Conservation (phyloP, 1,140 invertebrate genomes). For the Drosophila triauraria region DNA sequence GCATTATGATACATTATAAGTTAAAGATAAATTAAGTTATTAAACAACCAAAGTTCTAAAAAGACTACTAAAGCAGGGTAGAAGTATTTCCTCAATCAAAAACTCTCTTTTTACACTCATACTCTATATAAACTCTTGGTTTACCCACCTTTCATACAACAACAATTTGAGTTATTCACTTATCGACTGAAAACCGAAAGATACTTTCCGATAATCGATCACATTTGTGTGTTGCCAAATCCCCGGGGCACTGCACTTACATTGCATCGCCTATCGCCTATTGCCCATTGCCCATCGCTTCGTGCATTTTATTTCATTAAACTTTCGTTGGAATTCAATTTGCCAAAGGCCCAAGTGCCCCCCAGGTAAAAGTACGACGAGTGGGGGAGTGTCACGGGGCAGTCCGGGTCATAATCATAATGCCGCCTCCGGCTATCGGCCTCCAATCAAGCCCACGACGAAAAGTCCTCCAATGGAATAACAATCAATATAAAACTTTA, state of each 20-base stretch:
- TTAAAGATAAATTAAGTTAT: background rate
- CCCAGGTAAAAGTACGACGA: background rate
- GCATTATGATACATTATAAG: constrained; percentile 3
- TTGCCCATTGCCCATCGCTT: background rate
- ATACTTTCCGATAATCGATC: constrained; percentile 45
- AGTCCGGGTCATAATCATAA: constrained; percentile 55
- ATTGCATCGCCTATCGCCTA: too few relatives aligned
- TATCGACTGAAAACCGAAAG: constrained; percentile 16
- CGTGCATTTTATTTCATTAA: constrained; percentile 48
- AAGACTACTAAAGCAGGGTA: background rate
- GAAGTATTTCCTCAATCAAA: background rate
- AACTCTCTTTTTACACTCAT: background rate
- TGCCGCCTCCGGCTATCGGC: constrained; percentile 40
- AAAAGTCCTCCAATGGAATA: constrained; percentile 40
- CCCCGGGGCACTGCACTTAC: constrained; percentile 10
- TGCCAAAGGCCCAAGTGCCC: constrained; percentile 21
- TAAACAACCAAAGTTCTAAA: background rate
- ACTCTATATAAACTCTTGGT: too few relatives aligned
- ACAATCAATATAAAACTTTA: constrained; percentile 78
- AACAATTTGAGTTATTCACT: constrained; percentile 17
- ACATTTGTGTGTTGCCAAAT: constrained; percentile 14
- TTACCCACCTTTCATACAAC: background rate
- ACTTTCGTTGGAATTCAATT: constrained; percentile 60
- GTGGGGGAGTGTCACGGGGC: constrained; percentile 19
- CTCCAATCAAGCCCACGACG: constrained; percentile 42